Conservation (phyloP, 2,888 invertebrate species). For the Rhagium mordax region DNA sequence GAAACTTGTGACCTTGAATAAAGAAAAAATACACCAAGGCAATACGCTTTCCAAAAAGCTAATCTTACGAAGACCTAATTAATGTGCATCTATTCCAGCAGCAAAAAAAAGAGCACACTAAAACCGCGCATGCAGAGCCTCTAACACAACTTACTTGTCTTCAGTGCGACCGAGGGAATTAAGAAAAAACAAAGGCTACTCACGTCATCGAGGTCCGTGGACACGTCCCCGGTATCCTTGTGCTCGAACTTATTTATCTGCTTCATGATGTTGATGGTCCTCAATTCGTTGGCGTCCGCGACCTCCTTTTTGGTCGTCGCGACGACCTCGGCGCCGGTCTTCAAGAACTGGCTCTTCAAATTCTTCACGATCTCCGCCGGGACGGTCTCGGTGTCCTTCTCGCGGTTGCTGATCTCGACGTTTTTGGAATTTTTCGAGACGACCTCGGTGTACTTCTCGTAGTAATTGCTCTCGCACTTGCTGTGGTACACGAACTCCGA, state of each 20-base stretch:
- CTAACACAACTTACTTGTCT: conserved; percentile 37
- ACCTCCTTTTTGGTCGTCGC: conserved; percentile 54
- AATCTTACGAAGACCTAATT: no score
- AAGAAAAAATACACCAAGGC: no score
- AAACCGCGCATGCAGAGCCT: conserved; percentile 23
- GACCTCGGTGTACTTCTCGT: conserved; percentile 57
- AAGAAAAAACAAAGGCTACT: conserved; percentile 44
- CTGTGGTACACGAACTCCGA: conserved; percentile 57
- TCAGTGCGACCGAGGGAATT: not conserved
- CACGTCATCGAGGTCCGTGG: conserved; percentile 52
- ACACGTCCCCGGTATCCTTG: conserved; percentile 51
- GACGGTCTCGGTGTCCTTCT: conserved; percentile 60
- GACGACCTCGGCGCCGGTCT: conserved; percentile 56
- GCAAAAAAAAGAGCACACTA: no score
- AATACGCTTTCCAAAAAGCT: no score
- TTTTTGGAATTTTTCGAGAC: conserved; percentile 51
- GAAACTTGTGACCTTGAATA: no score
- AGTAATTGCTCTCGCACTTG: conserved; percentile 56
- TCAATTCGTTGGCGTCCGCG: conserved; percentile 57
- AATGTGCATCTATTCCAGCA: no score
- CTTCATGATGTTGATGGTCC: conserved; percentile 64
- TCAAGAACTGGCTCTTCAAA: conserved; percentile 62
- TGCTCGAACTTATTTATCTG: conserved; percentile 67
- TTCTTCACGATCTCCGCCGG: conserved; percentile 60
- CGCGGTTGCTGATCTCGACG: conserved; percentile 50